Conservation (phyloP, 1,140 invertebrate species). For the Drosophila fuyamai region DNA sequence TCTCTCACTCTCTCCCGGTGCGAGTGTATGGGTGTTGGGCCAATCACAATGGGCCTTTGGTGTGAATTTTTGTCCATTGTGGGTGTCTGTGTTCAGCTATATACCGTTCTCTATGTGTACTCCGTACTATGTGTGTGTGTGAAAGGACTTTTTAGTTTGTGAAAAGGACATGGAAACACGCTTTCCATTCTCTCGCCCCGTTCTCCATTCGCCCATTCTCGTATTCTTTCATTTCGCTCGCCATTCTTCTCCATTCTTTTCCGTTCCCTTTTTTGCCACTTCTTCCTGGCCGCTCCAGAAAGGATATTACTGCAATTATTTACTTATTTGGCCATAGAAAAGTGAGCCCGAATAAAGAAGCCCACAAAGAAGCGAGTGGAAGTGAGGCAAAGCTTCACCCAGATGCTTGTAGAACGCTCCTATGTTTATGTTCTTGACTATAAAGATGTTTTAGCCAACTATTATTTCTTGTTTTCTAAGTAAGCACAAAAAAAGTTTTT, state of each 20-base stretch:
- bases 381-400: conserved; percentile 44
- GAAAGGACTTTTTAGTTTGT: conserved; percentile 81
- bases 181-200: conserved; percentile 68
- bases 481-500: conserved; percentile 3
- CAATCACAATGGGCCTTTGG: conserved; percentile 80
- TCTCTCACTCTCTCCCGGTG: conserved; percentile 14
- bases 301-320: conserved; percentile 83
- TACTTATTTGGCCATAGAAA: conserved; percentile 81
- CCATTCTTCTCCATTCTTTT: conserved; percentile 56
- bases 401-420: conserved; percentile 43
- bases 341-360: conserved; percentile 58
- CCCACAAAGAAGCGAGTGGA: conserved; percentile 40
- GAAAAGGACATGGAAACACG: conserved; percentile 82
- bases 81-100: conserved; percentile 74
- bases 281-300: conserved; percentile 67
- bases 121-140: conserved; percentile 44
- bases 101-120: conserved; percentile 68
- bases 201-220: conserved; percentile 64
- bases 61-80: conserved; percentile 84
- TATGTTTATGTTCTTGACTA: conserved; percentile 39
- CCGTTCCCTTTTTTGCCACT: conserved; percentile 32
- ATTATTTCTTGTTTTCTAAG: conserved; percentile 10
- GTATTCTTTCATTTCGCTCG: conserved; percentile 68
- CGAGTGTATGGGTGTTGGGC: conserved; percentile 44
- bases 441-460: conserved; percentile 22